Evolutionary conservation across 2,888 invertebrate species (phyloP).

Genomic region (Megaustenia siamemsis): DNA sequence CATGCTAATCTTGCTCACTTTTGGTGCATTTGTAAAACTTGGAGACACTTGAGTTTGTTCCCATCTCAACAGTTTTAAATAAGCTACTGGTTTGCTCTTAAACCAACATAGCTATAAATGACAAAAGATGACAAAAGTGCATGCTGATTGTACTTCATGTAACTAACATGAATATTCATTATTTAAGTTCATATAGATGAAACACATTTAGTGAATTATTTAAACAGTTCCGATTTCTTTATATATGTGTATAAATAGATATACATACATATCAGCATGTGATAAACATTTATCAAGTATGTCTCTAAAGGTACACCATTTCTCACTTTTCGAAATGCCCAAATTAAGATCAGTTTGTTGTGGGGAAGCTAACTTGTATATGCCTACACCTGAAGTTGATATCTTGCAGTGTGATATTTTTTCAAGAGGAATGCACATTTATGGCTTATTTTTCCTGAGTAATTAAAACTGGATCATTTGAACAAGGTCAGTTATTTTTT

Average conservation of each 20-base stretch:
- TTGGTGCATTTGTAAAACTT: slow-evolving; percentile 13
- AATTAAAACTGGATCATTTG: too few relatives aligned
- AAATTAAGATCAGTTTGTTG: slow-evolving; percentile 3
- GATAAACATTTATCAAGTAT: not conserved
- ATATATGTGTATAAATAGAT: too few relatives aligned
- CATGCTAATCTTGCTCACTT: not conserved
- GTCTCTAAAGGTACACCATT: not conserved
- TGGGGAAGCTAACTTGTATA: slow-evolving; percentile 9
- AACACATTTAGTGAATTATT: too few relatives aligned
- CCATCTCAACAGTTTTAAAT: not conserved
- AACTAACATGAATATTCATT: too few relatives aligned
- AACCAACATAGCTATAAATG: not conserved
- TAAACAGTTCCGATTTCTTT: too few relatives aligned
- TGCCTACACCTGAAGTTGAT: not conserved
- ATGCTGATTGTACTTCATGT: too few relatives aligned
- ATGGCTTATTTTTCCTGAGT: not conserved
- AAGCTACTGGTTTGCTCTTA: not conserved
- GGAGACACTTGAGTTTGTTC: not conserved
- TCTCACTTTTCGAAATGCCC: slow-evolving; percentile 29
- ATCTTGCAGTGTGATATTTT: not conserved
- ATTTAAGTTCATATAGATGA: too few relatives aligned
- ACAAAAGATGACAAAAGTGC: too few relatives aligned
- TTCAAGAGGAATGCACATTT: not conserved
- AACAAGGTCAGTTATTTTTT: too few relatives aligned
- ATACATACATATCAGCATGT: not conserved